A percentile compares a stretch with the other conserved stretches of the same genome.
Conservation (phyloP, 2,888 invertebrate species). For the Zootermopsis nevadensis region DNA sequence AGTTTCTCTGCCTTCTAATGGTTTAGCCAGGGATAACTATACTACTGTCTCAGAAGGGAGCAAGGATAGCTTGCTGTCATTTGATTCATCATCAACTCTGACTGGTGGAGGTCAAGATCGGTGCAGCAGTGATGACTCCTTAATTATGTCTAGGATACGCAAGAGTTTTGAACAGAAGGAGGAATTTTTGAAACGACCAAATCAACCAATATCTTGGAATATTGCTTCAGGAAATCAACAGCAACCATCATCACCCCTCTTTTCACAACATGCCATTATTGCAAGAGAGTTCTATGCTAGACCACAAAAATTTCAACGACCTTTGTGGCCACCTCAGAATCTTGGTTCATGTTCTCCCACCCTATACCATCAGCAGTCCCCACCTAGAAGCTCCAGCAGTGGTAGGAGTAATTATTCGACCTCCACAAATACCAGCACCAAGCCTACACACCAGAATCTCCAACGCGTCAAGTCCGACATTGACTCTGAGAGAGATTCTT, state of each 20-base stretch:
- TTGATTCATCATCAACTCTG: constrained; percentile 64
- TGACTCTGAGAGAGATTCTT: constrained; percentile 62
- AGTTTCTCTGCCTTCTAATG: constrained; percentile 65
- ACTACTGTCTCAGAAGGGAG: constrained; percentile 70
- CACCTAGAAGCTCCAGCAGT: constrained; percentile 41
- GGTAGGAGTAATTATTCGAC: constrained; percentile 3
- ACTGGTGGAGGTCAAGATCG: constrained; percentile 49
- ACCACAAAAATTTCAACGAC: constrained; percentile 79
- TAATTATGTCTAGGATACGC: constrained; percentile 77
- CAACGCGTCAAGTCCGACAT: constrained; percentile 64
- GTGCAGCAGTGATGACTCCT: constrained; percentile 69
- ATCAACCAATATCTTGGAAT: constrained; percentile 67
- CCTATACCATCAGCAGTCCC: constrained; percentile 39
- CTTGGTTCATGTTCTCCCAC: background rate
- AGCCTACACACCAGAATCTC: constrained; percentile 65
- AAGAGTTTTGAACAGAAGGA: constrained; percentile 91
- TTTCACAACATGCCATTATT: constrained; percentile 50
- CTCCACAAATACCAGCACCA: constrained; percentile 51
- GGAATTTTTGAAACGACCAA: constrained; percentile 83
- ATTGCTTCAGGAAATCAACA: constrained; percentile 19
- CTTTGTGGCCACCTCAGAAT: constrained; percentile 74
- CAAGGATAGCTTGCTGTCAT: constrained; percentile 76
- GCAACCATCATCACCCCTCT: constrained; percentile 6
- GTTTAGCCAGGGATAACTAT: constrained; percentile 38
- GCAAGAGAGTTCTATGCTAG: constrained; percentile 80